Evolutionary conservation across 2,888 invertebrate species (phyloP), one percentile per base, ranked within the genome.

Genomic region (Thyatira batis): DNA sequence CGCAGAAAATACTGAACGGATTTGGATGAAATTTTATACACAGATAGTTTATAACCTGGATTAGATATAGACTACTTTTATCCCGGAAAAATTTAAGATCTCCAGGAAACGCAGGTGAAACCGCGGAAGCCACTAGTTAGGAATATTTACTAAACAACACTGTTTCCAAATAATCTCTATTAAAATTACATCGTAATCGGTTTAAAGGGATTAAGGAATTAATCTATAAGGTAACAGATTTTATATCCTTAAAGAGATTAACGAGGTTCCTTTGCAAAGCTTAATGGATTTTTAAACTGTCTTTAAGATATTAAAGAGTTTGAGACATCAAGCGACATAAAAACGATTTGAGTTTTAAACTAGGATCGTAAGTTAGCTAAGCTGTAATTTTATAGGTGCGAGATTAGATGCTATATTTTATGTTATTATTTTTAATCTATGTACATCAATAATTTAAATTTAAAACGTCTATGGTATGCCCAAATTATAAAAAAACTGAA

Each of bases 191-290:
- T 60, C 65, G 65, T 71, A 76, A 80, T 76, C 73, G 69, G 67
- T 73, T 77, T 72, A 68, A 63, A 69, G 68, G 76, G 80, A 80
- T 79, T 80, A 82, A 78, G 73, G 73, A 72, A 73, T 73, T 74
- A 76, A 73, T 65, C 74, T 70, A 72, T 75, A 77, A 73, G 73
- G 76, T 75, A 76, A 75, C 69, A 71, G 78, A 79, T 78, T 82
- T 75, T 63, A 69, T 67, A 57, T 63, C 67, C 61, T 70, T 71
- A 69, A 76, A 77, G 65, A 63, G 64, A 63, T 68, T 62, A 73
- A 69, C 67, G 65, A 20, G 64, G 65, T 70, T 71, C 17, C 72
- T 69, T 77, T 74, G 69, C 57, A 60, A 58, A 55, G 57, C 63
- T 57, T 65, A 73, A 76, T 65, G 65, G 65, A 64, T 66, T 73